Evolutionary conservation across 2,888 invertebrate species (phyloP), one percentile per base, ranked within the genome.

Genomic region (Mythimna albipuncta): DNA sequence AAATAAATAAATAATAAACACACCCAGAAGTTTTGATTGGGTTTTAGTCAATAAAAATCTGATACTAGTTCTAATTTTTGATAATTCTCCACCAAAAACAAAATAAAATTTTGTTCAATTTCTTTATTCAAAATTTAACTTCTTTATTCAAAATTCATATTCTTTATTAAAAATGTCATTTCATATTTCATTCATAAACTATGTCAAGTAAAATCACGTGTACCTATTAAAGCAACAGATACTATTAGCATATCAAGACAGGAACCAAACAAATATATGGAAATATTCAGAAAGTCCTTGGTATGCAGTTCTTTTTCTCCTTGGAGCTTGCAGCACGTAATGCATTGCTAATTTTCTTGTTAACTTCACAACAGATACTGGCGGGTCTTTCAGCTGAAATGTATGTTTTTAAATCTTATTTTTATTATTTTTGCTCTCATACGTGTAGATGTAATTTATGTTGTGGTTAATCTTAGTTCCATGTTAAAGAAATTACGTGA

Each of bases 331-430:
- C 64, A 75, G 61, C 84, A 84, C 78, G 84, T 84, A 84, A 84
- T 84, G 84, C 86, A 84, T 84, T 81, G 82, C 82, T 84, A 81
- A 86, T 86, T 84, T 86, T 81, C 82, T 84, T 81, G 84, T 86
- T 86, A 84, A 86, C 84, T 62, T 78, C 32, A 62, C 73, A 72
- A 77, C 67, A 70, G 64, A 85, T 83, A 55, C 59, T 68, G 64
- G 64, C 44, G 16, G 4, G 13, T 26, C 11, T 61, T 58, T 19
- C 63, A 65, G 38, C 52, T 38, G 58, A 68, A 67, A 84, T 63
- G 52, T 68, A 83, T 61, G 57, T 58, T 74, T n/a, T 65, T 9
- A 19, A 26, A 38, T 72, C 65, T 57, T 61, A 61, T 35, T 64
- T 69, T 54, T n/a, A 26, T 54, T n/a, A 26, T 54, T 21, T 19